Percentiles rank a stretch among this genome's conserved stretches.
Evolutionary conservation across 2,797 vertebrate genomes (phyloP).

Genomic region (Valencia hispanica): DNA sequence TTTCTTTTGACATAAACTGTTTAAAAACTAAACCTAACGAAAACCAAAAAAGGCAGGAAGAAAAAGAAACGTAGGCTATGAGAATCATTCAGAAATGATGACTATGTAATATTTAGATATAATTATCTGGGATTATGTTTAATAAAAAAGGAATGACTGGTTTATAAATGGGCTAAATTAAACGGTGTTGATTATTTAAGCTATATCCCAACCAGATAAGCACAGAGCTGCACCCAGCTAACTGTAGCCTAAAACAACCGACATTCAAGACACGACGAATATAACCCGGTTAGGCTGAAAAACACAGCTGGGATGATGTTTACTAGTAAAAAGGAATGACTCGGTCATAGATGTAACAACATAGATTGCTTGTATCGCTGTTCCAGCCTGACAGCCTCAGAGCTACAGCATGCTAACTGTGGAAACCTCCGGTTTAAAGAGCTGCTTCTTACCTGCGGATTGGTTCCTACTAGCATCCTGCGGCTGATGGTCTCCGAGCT

Average conservation of each 20-base stretch:
- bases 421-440: background rate
- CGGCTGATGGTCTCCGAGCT: background rate
- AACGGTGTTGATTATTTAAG: background rate
- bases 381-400: background rate
- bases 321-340: background rate
- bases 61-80: background rate
- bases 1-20: no score
- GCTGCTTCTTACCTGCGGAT: constrained; percentile 9
- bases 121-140: background rate
- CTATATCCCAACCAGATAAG: background rate
- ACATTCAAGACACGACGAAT: background rate
- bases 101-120: no score
- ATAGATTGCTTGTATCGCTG: background rate
- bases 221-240: background rate
- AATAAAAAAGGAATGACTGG: background rate
- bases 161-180: background rate
- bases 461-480: constrained; percentile 7
- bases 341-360: background rate
- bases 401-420: background rate
- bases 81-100: background rate
- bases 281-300: background rate
- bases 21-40: no score
- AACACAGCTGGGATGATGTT: background rate
- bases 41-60: background rate
- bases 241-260: background rate